These are phyloP conservation scores for Lingula anatina DNA, from an alignment of 2,888 invertebrate species.

Conservation along the genomic window DNA sequence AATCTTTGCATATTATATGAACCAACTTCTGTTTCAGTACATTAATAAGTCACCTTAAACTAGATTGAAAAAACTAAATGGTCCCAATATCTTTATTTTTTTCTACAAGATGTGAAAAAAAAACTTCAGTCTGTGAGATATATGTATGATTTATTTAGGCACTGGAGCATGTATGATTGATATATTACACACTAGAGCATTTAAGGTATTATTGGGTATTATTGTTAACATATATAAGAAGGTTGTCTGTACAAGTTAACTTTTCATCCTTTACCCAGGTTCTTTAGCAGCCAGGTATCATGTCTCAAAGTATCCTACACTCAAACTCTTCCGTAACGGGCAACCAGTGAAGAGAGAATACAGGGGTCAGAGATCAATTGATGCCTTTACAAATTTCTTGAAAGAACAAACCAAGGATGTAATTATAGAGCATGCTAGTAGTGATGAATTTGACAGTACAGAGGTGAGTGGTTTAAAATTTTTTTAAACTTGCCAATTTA, in stretches of 20 bases:
- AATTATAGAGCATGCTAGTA: slow-evolving; percentile 60
- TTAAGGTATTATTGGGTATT: too few relatives aligned
- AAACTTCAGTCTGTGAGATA: too few relatives aligned
- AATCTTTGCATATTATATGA: too few relatives aligned
- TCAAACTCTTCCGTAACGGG: slow-evolving; percentile 79
- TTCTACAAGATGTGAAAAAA: too few relatives aligned
- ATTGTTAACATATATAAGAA: neutral
- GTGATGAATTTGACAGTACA: slow-evolving; percentile 53
- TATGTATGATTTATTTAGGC: too few relatives aligned
- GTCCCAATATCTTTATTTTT: too few relatives aligned
- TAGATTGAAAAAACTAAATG: too few relatives aligned
- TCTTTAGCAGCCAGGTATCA: slow-evolving; percentile 84
- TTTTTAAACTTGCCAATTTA: too few relatives aligned
- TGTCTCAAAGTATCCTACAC: slow-evolving; percentile 95
- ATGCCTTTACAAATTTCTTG: slow-evolving; percentile 84
- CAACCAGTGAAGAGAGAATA: slow-evolving; percentile 55
- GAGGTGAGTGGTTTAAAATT: slow-evolving; percentile 29
- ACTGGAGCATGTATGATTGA: too few relatives aligned
- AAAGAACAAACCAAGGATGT: slow-evolving; percentile 72
- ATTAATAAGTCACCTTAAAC: too few relatives aligned
- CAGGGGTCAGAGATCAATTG: slow-evolving; percentile 79
- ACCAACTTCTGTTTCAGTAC: too few relatives aligned
- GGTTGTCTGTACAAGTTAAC: neutral
- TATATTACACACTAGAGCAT: too few relatives aligned
- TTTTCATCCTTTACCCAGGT: slow-evolving; percentile 49